Evolutionary conservation across 37 sponge, comb jelly and placozoan genomes (phyloP), one percentile per base, ranked within the genome.

Genomic region (Chondrilla cf. caribensis): DNA sequence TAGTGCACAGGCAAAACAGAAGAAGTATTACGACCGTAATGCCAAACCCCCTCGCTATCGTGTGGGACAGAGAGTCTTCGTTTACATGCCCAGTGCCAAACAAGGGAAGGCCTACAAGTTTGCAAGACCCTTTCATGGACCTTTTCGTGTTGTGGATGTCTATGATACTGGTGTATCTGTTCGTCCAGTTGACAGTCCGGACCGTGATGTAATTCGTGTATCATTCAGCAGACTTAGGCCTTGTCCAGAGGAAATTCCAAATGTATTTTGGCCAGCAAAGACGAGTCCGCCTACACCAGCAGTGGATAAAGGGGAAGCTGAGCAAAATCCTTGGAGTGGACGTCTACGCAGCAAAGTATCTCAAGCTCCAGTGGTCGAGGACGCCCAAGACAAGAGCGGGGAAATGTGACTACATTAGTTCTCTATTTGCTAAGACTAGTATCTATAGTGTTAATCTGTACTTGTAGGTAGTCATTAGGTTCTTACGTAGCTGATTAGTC

Each of bases 1-100:
- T 15, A 73, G 71, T 25, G 87, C 87, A 3, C 87, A 86, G 38
- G 4, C 54, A 24, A 44, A 38, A n/a, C 82, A 86, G 37, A 86
- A 86, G 73, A 37, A 40, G 22, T 68, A 81, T 22, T 43, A 86
- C 55, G 87, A 86, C 54, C 75, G 77, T 1, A 22, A 60, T 42
- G 70, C 80, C 11, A 70, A 40, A 35, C 21, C 25, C 8, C 32
- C 77, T n/a, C 22, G 19, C 54, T 81, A 60, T 38, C 5, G 9
- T 2, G 28, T 58, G 3, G 87, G 87, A 4, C 81, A 86, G 0
- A 28, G 81, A 19, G 87, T 86, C 8, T 81, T 86, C 39, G 72
- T 85, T 2, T 79, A 67, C 59, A 85, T 85, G 86, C 84, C 84
- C 11, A 43, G 65, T 32, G 38, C 39, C 6, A 38, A 29, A 47